A percentile compares a stretch with the other conserved stretches of the same genome.
Conservation (phyloP, 2,113 vertebrate genomes). For the Tachycineta bicolor region DNA sequence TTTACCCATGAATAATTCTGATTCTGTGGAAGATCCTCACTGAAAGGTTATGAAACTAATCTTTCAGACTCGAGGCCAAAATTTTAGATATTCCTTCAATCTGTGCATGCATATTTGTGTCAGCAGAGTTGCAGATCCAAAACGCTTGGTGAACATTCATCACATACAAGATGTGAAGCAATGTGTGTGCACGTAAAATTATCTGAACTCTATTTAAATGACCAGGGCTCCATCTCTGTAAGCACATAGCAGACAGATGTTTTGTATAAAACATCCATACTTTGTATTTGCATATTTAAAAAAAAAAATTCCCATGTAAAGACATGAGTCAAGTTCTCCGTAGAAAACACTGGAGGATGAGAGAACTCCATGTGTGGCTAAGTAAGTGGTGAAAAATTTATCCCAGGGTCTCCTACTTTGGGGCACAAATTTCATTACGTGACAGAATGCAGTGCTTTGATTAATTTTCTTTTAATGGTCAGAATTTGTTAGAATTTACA, state of each 20-base stretch:
- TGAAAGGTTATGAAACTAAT: background rate
- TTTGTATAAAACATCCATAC: background rate
- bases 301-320: background rate
- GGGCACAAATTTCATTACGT: background rate
- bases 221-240: background rate
- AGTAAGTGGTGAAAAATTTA: background rate
- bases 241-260: background rate
- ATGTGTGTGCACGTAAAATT: background rate
- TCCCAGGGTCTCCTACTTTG: background rate
- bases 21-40: background rate
- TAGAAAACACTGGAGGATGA: background rate
- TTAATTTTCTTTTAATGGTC: background rate
- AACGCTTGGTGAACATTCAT: background rate
- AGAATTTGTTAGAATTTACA: background rate
- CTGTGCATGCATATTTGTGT: background rate
- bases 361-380: background rate
- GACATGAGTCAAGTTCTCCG: background rate
- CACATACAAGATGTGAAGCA: background rate
- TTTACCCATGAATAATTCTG: background rate
- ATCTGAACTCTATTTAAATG: background rate
- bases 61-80: background rate
- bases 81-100: background rate
- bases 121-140: background rate
- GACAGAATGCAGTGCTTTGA: background rate
- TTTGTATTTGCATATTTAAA: background rate